Evolutionary conservation across 2,113 vertebrate genomes (phyloP).

Genomic region (Ariopsis seemanni): DNA sequence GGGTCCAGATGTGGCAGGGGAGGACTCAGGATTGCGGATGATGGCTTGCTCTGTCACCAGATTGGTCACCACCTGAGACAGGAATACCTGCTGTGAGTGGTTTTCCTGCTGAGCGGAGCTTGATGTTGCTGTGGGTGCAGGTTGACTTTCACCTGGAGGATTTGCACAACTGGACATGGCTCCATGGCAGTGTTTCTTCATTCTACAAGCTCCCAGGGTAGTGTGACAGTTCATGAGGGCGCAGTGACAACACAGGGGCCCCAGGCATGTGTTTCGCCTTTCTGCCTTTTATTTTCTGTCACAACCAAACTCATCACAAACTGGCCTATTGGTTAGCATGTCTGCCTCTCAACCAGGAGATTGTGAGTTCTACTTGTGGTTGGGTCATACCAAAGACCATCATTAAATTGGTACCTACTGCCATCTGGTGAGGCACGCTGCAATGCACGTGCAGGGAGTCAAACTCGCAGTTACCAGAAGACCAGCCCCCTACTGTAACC

Average conservation of each 20-base stretch:
- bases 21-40: not conserved
- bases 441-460: too few relatives aligned
- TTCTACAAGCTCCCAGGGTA: not conserved
- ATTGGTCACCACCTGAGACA: not conserved
- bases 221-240: not conserved
- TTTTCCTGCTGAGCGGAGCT: not conserved
- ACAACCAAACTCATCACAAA: not conserved
- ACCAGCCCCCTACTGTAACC: too few relatives aligned
- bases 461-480: too few relatives aligned
- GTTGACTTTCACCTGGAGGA: not conserved
- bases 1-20: not conserved
- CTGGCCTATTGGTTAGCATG: too few relatives aligned
- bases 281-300: not conserved
- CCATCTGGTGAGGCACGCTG: too few relatives aligned
- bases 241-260: not conserved
- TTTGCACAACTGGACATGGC: not conserved
- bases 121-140: not conserved
- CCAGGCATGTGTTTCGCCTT: too few relatives aligned
- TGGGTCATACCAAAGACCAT: too few relatives aligned
- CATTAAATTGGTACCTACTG: too few relatives aligned
- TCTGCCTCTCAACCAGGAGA: too few relatives aligned
- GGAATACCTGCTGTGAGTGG: not conserved
- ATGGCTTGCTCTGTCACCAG: not conserved
- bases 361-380: too few relatives aligned
- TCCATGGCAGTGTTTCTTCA: not conserved